These are phyloP conservation scores for Aplocera efformata DNA, from an alignment of 2,888 invertebrate genomes.

Conservation along the genomic window DNA sequence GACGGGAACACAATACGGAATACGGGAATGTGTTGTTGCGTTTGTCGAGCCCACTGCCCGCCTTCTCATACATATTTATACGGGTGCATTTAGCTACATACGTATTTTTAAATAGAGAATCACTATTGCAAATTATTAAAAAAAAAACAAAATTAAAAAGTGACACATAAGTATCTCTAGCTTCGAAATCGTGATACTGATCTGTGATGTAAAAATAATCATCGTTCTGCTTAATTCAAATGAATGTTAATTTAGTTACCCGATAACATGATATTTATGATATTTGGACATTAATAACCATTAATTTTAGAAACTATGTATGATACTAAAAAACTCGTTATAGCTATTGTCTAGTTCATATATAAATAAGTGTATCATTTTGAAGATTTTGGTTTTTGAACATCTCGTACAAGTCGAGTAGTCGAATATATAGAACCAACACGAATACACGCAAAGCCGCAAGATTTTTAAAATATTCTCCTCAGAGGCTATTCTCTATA, in stretches of 20 bases:
- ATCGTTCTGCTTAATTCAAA: conserved; percentile 8
- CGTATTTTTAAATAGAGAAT: conserved; percentile 4
- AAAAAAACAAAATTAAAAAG: neutral
- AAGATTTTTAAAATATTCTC: too few species aligned
- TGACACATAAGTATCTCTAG: neutral
- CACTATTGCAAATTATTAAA: neutral
- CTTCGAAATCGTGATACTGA: conserved; percentile 5
- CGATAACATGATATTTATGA: conserved; percentile 6
- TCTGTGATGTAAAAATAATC: conserved; percentile 3
- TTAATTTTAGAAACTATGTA: conserved; percentile 4
- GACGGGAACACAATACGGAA: conserved; percentile 63
- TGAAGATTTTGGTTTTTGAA: too few species aligned
- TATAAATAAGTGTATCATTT: too few species aligned
- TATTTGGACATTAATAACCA: conserved; percentile 10
- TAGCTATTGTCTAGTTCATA: too few species aligned
- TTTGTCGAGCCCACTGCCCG: conserved; percentile 54
- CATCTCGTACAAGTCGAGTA: too few species aligned
- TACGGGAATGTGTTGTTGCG: conserved; percentile 59
- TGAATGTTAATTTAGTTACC: conserved; percentile 15
- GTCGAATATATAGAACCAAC: too few species aligned
- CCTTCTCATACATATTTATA: conserved; percentile 75
- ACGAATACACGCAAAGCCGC: too few species aligned
- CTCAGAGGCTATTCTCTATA: too few species aligned
- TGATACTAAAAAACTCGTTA: neutral
- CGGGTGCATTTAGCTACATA: conserved; percentile 12